Percentiles rank a stretch among this genome's conserved stretches.
Evolutionary conservation across 2,888 invertebrate genomes (phyloP).

Genomic region (Tridacna crocea): DNA sequence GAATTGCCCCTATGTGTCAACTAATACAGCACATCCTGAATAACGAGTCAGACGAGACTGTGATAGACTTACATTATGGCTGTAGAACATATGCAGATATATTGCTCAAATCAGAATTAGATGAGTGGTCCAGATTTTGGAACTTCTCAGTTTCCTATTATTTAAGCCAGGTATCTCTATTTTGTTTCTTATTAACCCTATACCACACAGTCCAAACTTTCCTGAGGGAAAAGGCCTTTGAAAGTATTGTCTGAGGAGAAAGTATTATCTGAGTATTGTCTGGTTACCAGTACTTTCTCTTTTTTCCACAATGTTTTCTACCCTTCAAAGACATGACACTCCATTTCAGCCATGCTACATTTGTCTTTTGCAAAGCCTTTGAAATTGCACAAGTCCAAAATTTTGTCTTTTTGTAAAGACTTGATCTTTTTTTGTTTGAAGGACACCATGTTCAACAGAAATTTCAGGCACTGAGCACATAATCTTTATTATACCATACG

Average conservation of each 20-base stretch:
- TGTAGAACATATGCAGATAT: constrained; percentile 87
- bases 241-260: background rate
- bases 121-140: constrained; percentile 88
- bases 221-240: background rate
- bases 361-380: no score
- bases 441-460: no score
- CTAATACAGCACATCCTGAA: constrained; percentile 87
- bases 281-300: background rate
- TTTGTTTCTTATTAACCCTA: background rate
- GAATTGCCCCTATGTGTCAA: constrained; percentile 89
- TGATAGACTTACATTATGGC: constrained; percentile 88
- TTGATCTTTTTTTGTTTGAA: no score
- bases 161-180: constrained; percentile 84
- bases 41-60: constrained; percentile 89
- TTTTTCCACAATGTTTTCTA: background rate
- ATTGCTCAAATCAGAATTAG: constrained; percentile 88
- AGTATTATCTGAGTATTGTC: background rate
- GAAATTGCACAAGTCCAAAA: no score
- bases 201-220: background rate
- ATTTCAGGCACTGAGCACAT: no score
- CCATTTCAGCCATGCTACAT: no score
- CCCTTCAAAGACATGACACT: no score
- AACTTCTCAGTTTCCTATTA: constrained; percentile 90
- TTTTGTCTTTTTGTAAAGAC: no score
- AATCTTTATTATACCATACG: no score